Evolutionary conservation across 2,888 invertebrate genomes (phyloP).

Genomic region (Scaptomyza parva): DNA sequence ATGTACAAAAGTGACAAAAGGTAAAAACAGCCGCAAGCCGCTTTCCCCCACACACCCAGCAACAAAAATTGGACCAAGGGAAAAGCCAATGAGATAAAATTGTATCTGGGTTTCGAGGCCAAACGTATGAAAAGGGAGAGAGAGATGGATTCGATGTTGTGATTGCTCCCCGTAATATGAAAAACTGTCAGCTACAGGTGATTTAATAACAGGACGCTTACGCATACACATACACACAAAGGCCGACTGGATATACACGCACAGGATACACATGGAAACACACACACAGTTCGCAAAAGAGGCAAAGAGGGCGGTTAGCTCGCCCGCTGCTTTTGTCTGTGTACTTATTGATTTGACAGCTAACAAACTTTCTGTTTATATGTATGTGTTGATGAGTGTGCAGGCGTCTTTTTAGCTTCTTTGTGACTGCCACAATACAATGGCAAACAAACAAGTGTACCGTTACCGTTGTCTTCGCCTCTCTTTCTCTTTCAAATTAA

Average conservation of each 20-base stretch:
- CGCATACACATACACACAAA: slow-evolving; percentile 42
- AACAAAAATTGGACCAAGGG: slow-evolving; percentile 47
- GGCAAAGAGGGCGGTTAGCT: slow-evolving; percentile 42
- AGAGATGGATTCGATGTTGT: slow-evolving; percentile 56
- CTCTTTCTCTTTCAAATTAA: slow-evolving; percentile 15
- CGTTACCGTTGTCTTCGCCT: slow-evolving; percentile 35
- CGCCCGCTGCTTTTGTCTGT: slow-evolving; percentile 62
- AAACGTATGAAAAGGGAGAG: slow-evolving; percentile 19
- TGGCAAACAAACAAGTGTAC: slow-evolving; percentile 48
- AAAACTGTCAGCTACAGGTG: slow-evolving; percentile 79
- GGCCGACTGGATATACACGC: slow-evolving; percentile 29
- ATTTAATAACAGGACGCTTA: slow-evolving; percentile 64
- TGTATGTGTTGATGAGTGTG: slow-evolving; percentile 34
- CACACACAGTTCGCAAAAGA: slow-evolving; percentile 14
- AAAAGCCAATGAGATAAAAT: slow-evolving; percentile 47
- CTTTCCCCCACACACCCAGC: background rate
- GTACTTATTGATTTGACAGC: slow-evolving; percentile 73
- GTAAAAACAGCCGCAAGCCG: background rate
- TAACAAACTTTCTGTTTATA: slow-evolving; percentile 46
- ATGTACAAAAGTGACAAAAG: slow-evolving; percentile 61
- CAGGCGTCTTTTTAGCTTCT: slow-evolving; percentile 53
- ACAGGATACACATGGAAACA: slow-evolving; percentile 12
- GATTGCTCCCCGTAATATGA: slow-evolving; percentile 53
- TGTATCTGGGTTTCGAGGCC: slow-evolving; percentile 10
- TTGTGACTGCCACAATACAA: slow-evolving; percentile 66